Percentiles rank a stretch among this genome's conserved stretches.
Evolutionary conservation across 2,113 vertebrate genomes (phyloP).

Genomic region (Odocoileus hemionus): DNA sequence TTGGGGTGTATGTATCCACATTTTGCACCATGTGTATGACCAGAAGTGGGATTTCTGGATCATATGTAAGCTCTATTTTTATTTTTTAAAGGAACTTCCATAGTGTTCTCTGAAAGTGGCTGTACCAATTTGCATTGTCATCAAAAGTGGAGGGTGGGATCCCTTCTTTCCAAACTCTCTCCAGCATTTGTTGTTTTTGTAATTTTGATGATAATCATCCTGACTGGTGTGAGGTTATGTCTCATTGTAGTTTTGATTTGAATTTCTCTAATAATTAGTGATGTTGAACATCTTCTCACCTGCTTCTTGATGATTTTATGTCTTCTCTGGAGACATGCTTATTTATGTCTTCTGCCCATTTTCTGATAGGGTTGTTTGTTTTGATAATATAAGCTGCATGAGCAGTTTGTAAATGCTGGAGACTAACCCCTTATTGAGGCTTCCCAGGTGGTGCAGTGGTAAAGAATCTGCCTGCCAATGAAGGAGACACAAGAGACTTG

Average conservation of each 20-base stretch:
- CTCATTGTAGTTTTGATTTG: background rate
- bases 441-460: background rate
- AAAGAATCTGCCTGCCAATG: background rate
- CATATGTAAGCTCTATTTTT: background rate
- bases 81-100: background rate
- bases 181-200: background rate
- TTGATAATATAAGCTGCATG: background rate
- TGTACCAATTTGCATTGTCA: background rate
- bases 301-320: background rate
- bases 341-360: background rate
- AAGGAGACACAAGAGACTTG: background rate
- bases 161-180: background rate
- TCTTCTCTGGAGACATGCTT: background rate
- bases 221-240: background rate
- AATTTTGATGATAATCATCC: background rate
- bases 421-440: background rate
- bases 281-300: background rate
- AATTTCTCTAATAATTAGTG: background rate
- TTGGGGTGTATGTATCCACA: rapidly evolving
- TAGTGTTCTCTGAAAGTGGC: background rate
- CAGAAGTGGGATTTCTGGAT: background rate
- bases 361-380: background rate
- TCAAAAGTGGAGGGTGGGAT: background rate
- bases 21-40: background rate
- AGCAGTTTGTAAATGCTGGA: background rate